Base-by-base conservation (phyloP, 2,797 vertebrate genomes). In the Phylloscopus collybita region DNA sequence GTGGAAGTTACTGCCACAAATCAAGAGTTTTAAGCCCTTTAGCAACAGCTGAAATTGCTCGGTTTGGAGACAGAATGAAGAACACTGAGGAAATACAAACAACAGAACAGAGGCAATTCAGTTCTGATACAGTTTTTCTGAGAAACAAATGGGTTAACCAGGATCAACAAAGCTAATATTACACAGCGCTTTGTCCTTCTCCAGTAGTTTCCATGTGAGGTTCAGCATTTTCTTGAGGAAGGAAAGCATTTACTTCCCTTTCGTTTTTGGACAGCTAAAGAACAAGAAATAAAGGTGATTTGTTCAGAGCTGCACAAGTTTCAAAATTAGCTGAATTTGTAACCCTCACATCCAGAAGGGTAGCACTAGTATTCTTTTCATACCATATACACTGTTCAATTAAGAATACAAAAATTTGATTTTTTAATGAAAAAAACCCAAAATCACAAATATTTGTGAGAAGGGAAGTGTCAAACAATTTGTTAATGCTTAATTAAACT, bases 21-120 rank as follows among this genome's bases (percentile, higher is more conserved):
- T 92, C 93, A 95, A 80, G 73, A 92, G 73, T 88, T 88, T 86
- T 56, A 93, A 92, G 86, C 66, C 87, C 56, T 95, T 84, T 62
- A 89, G 87, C 69, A 94, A 74, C 27, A 75, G 65, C 71, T 90
- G 64, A 93, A 95, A 84, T 80, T 71, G 53, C 84, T 91, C 30
- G 1, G 13, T 80, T 92, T 86, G 79, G 51, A 95, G 67, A 66
- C 27, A 84, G 61, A 66, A 47, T 67, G 65, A 66, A 81, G 85
- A 73, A 72, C 51, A 61, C 56, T 27, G 54, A 86, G 56, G 64
- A 96, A 96, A 88, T 78, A 94, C 47, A 80, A 93, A 91, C 22
- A 88, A n/a, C 53, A 78, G 72, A 87, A 83, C 34, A 83, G 75
- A 80, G 40, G 65, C 61, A 83, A 78, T 93, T 91, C 81, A 78